Percentiles rank a stretch among this genome's conserved stretches.
Conservation (phyloP, 2,888 invertebrate genomes). For the Spisula subtruncata region DNA sequence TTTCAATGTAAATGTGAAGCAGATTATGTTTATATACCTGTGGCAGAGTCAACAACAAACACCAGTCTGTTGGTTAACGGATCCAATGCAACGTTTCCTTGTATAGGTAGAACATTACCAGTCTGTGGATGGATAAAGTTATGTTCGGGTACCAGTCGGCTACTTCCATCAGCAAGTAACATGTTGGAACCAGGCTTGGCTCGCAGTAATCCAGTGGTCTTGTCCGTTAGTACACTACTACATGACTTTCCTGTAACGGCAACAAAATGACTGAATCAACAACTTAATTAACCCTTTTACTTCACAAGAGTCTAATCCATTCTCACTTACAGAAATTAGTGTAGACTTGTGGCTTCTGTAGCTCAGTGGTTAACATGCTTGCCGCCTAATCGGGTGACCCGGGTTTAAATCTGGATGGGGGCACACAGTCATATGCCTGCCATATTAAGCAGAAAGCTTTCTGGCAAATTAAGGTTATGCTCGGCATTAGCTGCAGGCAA, state of each 20-base stretch:
- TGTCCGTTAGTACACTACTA: constrained; percentile 77
- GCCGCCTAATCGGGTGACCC: too few relatives aligned
- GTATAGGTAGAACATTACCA: constrained; percentile 84
- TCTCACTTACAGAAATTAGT: too few relatives aligned
- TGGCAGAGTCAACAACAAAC: constrained; percentile 84
- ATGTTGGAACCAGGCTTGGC: constrained; percentile 82
- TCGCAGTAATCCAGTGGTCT: constrained; percentile 82
- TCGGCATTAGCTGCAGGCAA: too few relatives aligned
- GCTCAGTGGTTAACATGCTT: too few relatives aligned
- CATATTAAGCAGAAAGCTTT: too few relatives aligned
- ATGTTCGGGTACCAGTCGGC: constrained; percentile 78
- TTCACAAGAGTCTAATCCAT: too few relatives aligned
- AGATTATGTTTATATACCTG: constrained; percentile 75
- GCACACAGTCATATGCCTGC: too few relatives aligned
- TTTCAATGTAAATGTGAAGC: neutral
- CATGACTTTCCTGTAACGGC: constrained; percentile 73
- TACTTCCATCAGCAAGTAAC: constrained; percentile 79
- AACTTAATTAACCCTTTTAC: too few relatives aligned
- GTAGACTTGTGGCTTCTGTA: too few relatives aligned
- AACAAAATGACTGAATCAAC: neutral
- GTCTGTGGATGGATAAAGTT: constrained; percentile 86
- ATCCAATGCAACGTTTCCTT: constrained; percentile 85
- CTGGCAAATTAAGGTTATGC: too few relatives aligned
- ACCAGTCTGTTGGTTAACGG: constrained; percentile 83
- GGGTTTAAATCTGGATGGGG: too few relatives aligned